These are phyloP conservation scores for Hemistola chrysoprasaria DNA, from an alignment of 2,888 invertebrate genomes.

Conservation along the genomic window DNA sequence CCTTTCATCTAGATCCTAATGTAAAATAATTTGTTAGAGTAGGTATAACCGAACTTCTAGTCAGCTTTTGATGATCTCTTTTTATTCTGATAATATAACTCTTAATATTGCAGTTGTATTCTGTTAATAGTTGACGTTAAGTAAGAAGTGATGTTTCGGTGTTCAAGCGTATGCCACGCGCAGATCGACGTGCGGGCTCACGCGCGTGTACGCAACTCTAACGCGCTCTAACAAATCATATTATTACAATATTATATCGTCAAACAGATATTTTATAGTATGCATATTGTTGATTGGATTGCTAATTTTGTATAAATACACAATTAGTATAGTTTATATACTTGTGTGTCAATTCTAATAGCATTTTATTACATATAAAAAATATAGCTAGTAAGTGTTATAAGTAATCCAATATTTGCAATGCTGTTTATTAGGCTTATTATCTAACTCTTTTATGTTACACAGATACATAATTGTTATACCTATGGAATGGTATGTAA, in stretches of 20 bases:
- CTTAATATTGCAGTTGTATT: slow-evolving; percentile 64
- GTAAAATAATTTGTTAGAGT: slow-evolving; percentile 68
- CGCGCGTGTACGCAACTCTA: slow-evolving; percentile 27
- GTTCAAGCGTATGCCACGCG: slow-evolving; percentile 48
- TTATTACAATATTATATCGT: slow-evolving; percentile 62
- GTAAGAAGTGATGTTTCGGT: slow-evolving; percentile 58
- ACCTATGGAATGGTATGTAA: slow-evolving; percentile 30
- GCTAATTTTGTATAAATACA: slow-evolving; percentile 81
- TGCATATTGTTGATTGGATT: slow-evolving; percentile 78
- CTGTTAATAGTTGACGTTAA: slow-evolving; percentile 59
- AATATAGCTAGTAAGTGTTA: slow-evolving; percentile 81
- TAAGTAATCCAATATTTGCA: slow-evolving; percentile 65
- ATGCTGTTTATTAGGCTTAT: slow-evolving; percentile 68
- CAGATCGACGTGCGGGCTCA: slow-evolving; percentile 20
- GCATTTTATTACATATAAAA: slow-evolving; percentile 80
- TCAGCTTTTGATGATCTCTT: slow-evolving; percentile 79
- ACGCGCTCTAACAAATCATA: slow-evolving; percentile 48
- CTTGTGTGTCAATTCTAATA: slow-evolving; percentile 84
- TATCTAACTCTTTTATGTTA: slow-evolving; percentile 46
- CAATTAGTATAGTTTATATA: slow-evolving; percentile 83
- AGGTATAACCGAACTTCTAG: slow-evolving; percentile 76
- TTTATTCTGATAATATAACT: slow-evolving; percentile 65
- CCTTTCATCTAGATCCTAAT: slow-evolving; percentile 26
- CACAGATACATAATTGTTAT: too few species aligned
- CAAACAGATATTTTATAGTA: slow-evolving; percentile 75